Evolutionary conservation across 2,113 vertebrate species (phyloP).

Genomic region (Platichthys stellatus): DNA sequence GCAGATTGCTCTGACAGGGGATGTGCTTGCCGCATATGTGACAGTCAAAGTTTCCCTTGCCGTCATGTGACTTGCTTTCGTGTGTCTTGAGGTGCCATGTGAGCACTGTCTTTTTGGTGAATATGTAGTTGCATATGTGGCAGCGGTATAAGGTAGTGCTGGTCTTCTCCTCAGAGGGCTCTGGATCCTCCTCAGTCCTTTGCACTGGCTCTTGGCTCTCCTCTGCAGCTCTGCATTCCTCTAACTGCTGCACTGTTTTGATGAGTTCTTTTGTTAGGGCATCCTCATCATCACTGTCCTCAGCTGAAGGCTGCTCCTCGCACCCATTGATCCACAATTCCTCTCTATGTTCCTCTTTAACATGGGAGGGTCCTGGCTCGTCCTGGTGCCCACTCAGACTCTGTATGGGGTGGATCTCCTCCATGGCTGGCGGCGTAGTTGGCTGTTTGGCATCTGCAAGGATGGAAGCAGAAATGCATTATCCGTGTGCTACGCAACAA

Average conservation of each 20-base stretch:
- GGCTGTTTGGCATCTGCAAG: conserved; percentile 41
- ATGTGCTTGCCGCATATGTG: conserved; percentile 64
- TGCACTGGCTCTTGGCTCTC: conserved; percentile 26
- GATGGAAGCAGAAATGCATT: conserved; percentile 5
- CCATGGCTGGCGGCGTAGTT: not conserved
- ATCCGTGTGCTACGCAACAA: not conserved
- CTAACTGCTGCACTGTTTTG: conserved; percentile 64
- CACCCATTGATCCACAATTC: conserved; percentile 45
- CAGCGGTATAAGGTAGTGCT: conserved; percentile 62
- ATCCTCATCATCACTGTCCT: conserved; percentile 56
- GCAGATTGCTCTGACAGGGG: conserved; percentile 60
- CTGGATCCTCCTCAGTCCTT: conserved; percentile 4
- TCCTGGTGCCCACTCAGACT: conserved; percentile 3
- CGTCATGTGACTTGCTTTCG: conserved; percentile 37
- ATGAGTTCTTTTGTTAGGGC: conserved; percentile 59
- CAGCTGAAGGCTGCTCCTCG: conserved; percentile 14
- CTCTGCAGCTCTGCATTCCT: conserved; percentile 53
- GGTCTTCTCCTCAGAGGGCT: conserved; percentile 28
- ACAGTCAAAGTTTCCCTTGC: conserved; percentile 56
- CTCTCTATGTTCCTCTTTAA: conserved; percentile 41
- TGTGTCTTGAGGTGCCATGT: conserved; percentile 60
- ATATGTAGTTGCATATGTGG: conserved; percentile 67
- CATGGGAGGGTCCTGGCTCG: conserved; percentile 28
- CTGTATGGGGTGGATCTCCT: conserved; percentile 9
- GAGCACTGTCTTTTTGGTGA: conserved; percentile 55